Evolutionary conservation across 2,888 invertebrate species (phyloP).

Genomic region (Sphaerophoria rueppellii): DNA sequence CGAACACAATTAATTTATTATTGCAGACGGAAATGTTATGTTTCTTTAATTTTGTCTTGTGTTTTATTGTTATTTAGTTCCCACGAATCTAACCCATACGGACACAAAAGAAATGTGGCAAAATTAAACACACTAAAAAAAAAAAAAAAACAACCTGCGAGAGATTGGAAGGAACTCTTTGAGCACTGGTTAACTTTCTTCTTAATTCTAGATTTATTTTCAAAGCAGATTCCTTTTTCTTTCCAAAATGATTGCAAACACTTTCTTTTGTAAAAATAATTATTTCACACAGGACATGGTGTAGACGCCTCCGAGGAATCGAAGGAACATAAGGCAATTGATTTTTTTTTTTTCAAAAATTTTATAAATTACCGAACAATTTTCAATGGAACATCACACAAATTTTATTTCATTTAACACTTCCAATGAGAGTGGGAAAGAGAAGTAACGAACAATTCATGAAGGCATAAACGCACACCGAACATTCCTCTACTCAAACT

Average conservation of each 20-base stretch:
- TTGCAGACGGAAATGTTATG: slow-evolving; percentile 52
- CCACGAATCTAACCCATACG: not conserved
- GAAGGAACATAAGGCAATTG: not conserved
- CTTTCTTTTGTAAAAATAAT: not conserved
- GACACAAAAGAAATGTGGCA: not conserved
- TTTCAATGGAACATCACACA: slow-evolving; percentile 10
- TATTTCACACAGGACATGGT: not conserved
- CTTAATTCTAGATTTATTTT: not conserved
- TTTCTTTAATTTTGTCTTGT: slow-evolving; percentile 19
- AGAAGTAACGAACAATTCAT: slow-evolving; percentile 33
- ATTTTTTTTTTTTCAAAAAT: slow-evolving; percentile 8
- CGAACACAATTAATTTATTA: slow-evolving; percentile 26
- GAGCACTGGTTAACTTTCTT: not conserved
- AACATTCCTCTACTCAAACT: slow-evolving; percentile 65
- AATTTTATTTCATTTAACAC: slow-evolving; percentile 23
- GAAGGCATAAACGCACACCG: slow-evolving; percentile 50
- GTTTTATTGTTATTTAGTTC: slow-evolving; percentile 34
- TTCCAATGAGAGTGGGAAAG: slow-evolving; percentile 42
- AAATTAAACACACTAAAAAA: slow-evolving; percentile 14
- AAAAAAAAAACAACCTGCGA: not conserved
- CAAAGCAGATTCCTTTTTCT: not conserved
- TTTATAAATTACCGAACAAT: not conserved
- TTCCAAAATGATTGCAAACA: not conserved
- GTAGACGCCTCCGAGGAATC: too few relatives aligned
- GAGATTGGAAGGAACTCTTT: not conserved